These are phyloP conservation scores for Lepeophtheirus nordmannii DNA, from an alignment of 2,888 invertebrate genomes.

Conservation along the genomic window DNA sequence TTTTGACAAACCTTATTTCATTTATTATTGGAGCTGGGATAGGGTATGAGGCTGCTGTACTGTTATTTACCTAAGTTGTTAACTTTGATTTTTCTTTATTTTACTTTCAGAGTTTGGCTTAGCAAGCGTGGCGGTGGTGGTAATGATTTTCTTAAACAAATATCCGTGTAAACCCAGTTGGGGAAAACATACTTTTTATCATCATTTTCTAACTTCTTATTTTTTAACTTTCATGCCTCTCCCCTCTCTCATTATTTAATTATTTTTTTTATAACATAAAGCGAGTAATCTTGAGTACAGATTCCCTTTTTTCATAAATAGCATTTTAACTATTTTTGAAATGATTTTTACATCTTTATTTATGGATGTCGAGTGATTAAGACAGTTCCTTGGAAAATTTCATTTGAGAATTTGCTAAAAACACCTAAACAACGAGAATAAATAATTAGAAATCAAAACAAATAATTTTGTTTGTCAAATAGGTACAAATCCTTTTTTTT, in stretches of 20 bases:
- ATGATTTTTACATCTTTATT: no score
- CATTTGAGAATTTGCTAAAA: no score
- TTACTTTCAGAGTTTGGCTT: conserved; percentile 12
- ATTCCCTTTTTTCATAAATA: background rate
- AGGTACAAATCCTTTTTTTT: no score
- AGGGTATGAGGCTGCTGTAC: conserved; percentile 45
- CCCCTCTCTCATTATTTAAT: background rate
- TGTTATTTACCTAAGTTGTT: background rate
- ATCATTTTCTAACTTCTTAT: no score
- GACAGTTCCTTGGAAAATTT: no score
- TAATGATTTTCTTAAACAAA: background rate
- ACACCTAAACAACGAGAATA: no score
- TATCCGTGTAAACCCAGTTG: background rate
- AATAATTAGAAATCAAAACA: no score
- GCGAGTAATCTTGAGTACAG: background rate
- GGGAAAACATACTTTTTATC: no score
- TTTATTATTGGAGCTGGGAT: conserved; percentile 77
- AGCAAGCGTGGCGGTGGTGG: conserved; percentile 2
- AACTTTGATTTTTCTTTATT: background rate
- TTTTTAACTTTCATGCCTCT: no score
- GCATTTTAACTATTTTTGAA: background rate
- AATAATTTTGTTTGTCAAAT: no score
- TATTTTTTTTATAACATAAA: background rate
- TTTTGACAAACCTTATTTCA: conserved; percentile 77
- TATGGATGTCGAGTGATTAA: no score